Evolutionary conservation across 2,113 vertebrate species (phyloP), one percentile per base, ranked within the genome.

Genomic region (Cynoglossus semilaevis): DNA sequence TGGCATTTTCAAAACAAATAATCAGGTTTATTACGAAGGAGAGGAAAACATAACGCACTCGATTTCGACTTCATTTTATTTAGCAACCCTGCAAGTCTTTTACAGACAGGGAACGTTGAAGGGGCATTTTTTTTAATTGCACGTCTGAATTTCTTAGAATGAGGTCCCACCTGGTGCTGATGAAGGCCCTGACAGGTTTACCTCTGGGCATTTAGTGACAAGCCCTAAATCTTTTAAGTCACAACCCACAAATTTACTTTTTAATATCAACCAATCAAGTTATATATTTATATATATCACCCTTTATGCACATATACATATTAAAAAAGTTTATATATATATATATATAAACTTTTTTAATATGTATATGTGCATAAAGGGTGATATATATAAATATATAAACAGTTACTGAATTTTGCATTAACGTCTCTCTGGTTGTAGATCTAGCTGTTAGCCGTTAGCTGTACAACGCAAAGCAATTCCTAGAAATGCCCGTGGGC

Each of bases 91-190:
- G 68, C 76, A 45, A 55, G 67, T 54, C 64, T 18, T 22, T 49
- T 50, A 35, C 18, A 63, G 65, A 52, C 62, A 34, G 45, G 18
- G 38, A 59, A 46, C 6, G 22, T 29, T 29, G 16, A 2, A 15
- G 46, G 70, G 74, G 77, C 85, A 85, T 79, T 66, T 60, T 63
- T 9, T 72, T 51, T 83, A 70, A 81, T 83, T 85, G 70, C 59
- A 48, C 70, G 48, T 40, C 47, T 68, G 75, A 67, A 74, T 75
- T 76, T 13, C 19, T 9, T n/a, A 19, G 41, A 45, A 35, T 13
- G n/a, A 43, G 54, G 45, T 17, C 19, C n/a, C 54, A 40, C 29
- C 54, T 16, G 54, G 54, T 13, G n/a, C 54, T 17, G 54, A 44
- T 42, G 18, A 22, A 16, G n/a, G n/a, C 12, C 12, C 12, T 38